A percentile compares a stretch with the other conserved stretches of the same genome.
Conservation (phyloP, 2,113 vertebrate genomes). For the western clawed frog (Xenopus tropicalis) region DNA sequence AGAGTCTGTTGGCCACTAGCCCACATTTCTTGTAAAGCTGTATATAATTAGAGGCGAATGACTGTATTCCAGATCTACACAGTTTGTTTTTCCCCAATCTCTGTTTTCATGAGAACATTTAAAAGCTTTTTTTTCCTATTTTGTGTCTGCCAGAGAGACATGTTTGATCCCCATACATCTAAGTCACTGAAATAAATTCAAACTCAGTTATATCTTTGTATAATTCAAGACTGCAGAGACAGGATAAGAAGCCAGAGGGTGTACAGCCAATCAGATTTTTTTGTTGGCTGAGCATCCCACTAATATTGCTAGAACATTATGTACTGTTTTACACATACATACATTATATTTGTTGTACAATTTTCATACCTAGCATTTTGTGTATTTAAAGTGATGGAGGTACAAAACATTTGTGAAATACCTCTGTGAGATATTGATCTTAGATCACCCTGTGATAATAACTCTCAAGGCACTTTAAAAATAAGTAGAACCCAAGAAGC, state of each 20-base stretch:
- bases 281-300: slow-evolving; percentile 35
- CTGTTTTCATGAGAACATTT: slow-evolving; percentile 8
- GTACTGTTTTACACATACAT: slow-evolving; percentile 30
- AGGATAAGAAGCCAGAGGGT: slow-evolving; percentile 25
- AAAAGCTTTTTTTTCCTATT: not conserved
- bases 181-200: slow-evolving; percentile 21
- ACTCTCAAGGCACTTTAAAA: no score
- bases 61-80: slow-evolving; percentile 5
- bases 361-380: no score
- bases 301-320: slow-evolving; percentile 36
- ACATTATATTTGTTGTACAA: slow-evolving; percentile 23
- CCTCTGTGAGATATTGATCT: no score
- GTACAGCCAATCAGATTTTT: slow-evolving; percentile 41
- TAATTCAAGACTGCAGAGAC: slow-evolving; percentile 24
- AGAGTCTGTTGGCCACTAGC: slow-evolving; percentile 27
- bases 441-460: no score
- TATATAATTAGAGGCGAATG: slow-evolving; percentile 30
- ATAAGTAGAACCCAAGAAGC: no score
- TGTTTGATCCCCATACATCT: slow-evolving; percentile 15
- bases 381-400: no score
- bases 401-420: no score
- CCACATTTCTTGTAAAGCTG: slow-evolving; percentile 26
- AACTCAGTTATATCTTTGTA: slow-evolving; percentile 32
- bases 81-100: not conserved
- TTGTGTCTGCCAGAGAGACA: slow-evolving; percentile 17